Percentiles rank a stretch among this genome's conserved stretches.
These are phyloP conservation scores for Drusus annulatus DNA, from an alignment of 1,140 invertebrate genomes.

Conservation along the genomic window DNA sequence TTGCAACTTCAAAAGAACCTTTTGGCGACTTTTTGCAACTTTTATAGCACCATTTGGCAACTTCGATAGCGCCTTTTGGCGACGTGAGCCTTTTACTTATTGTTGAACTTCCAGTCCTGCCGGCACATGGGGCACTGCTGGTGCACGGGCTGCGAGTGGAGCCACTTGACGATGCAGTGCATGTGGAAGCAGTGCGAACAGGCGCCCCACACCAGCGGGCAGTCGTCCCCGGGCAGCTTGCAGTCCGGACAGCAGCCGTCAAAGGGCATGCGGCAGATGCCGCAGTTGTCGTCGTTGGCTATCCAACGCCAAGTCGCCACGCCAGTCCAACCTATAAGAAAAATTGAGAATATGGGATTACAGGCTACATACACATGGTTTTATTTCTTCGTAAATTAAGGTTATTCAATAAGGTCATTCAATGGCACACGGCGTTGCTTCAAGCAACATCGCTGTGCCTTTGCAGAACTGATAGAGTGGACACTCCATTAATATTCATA, in stretches of 20 bases:
- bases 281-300: slow-evolving; percentile 98
- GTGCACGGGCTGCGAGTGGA: slow-evolving; percentile 95
- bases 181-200: slow-evolving; percentile 99
- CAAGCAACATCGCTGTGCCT: no score
- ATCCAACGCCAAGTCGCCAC: slow-evolving; percentile 99
- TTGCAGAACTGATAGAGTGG: no score
- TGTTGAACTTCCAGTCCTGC: slow-evolving; percentile 99
- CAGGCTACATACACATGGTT: no score
- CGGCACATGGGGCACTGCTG: slow-evolving; percentile 99
- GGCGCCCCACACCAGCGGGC: slow-evolving; percentile 97
- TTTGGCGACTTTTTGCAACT: no score
- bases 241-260: slow-evolving; percentile 99
- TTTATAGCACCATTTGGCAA: no score
- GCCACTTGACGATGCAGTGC: slow-evolving; percentile 99
- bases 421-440: no score
- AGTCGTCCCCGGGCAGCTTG: slow-evolving; percentile 98
- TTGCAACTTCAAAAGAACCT: no score
- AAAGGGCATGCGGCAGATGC: slow-evolving; percentile 99
- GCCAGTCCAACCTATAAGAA: slow-evolving; percentile 86
- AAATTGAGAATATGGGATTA: no score
- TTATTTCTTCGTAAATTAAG: no score
- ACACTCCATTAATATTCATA: no score
- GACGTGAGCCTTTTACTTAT: slow-evolving; percentile 69
- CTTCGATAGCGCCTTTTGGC: no score
- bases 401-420: no score